Conservation (phyloP, 2,888 invertebrate species). For the Calameuta filiformis region DNA sequence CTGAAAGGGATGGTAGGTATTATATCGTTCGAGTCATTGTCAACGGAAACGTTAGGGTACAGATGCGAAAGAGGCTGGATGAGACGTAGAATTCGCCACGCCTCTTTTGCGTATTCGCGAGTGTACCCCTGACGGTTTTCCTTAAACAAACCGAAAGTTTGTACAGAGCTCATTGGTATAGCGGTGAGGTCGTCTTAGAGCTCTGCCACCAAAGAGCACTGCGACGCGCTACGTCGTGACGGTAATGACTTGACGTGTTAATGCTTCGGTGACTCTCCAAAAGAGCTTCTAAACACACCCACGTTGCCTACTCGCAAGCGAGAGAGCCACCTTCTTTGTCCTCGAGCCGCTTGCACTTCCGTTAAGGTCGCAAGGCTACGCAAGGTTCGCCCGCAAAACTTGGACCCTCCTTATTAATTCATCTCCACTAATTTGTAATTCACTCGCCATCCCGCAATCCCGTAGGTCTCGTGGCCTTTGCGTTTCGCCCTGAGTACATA, state of each 20-base stretch:
- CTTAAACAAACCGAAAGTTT: conserved; percentile 53
- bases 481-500: not conserved
- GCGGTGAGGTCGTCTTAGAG: not conserved
- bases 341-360: not conserved
- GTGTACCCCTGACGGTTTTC: conserved; percentile 36
- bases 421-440: conserved; percentile 1
- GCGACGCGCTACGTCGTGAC: not conserved
- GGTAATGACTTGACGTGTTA: conserved; percentile 34
- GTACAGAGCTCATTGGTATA: conserved; percentile 31
- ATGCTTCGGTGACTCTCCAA: conserved; percentile 30
- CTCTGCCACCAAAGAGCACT: not conserved
- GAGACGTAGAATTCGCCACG: conserved; percentile 38
- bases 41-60: not conserved
- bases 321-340: not conserved
- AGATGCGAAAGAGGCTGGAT: conserved; percentile 28
- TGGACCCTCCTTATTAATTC: conserved; percentile 2
- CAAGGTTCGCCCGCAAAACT: not conserved
- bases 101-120: conserved; percentile 49
- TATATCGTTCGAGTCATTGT: conserved; percentile 12
- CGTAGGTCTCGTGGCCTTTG: not conserved
- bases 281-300: not conserved
- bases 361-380: not conserved
- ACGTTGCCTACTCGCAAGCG: not conserved
- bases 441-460: not conserved
- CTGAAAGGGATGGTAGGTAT: not conserved